Percentiles rank a stretch among this genome's conserved stretches.
phyloP scores from a whole-genome alignment of 2,797 vertebrate genomes.

The Decapterus maruadsi region DNA sequence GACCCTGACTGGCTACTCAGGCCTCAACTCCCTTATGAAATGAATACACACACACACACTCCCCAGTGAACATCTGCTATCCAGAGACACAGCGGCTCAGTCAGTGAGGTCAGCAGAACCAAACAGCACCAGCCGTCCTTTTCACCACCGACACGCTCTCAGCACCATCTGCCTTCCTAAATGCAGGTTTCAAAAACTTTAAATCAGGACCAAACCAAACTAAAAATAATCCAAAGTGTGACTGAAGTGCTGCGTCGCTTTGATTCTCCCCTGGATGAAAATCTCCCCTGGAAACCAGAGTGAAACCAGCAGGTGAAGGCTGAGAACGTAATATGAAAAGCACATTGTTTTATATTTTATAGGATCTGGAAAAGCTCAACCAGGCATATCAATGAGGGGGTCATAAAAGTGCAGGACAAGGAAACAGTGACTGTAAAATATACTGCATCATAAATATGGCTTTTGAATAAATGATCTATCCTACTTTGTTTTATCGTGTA shows the following conservation, averaged over 20 bases:
- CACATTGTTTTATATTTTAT: constrained; percentile 40
- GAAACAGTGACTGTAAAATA: constrained; percentile 23
- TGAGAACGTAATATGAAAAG: constrained; percentile 29
- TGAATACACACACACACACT: constrained; percentile 49
- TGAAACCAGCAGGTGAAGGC: constrained; percentile 26
- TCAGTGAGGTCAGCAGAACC: constrained; percentile 55
- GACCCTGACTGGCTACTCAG: constrained; percentile 66
- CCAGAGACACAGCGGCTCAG: constrained; percentile 63
- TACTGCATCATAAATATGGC: neutral
- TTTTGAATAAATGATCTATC: constrained; percentile 27
- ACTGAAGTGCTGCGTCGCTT: neutral
- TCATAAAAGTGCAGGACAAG: constrained; percentile 17
- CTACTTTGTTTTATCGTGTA: constrained; percentile 23
- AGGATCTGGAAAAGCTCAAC: constrained; percentile 6
- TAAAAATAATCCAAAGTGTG: constrained; percentile 10
- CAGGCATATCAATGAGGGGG: neutral
- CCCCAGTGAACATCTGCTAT: constrained; percentile 67
- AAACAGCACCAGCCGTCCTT: constrained; percentile 40
- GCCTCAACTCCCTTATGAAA: constrained; percentile 60
- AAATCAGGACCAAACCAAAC: constrained; percentile 16
- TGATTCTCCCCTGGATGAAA: neutral
- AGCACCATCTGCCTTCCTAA: constrained; percentile 34
- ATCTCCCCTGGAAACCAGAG: constrained; percentile 17
- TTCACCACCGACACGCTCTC: constrained; percentile 31
- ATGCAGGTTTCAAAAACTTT: constrained; percentile 29